Base-by-base conservation (phyloP, 2,888 invertebrate genomes). In the Achlya flavicornis region DNA sequence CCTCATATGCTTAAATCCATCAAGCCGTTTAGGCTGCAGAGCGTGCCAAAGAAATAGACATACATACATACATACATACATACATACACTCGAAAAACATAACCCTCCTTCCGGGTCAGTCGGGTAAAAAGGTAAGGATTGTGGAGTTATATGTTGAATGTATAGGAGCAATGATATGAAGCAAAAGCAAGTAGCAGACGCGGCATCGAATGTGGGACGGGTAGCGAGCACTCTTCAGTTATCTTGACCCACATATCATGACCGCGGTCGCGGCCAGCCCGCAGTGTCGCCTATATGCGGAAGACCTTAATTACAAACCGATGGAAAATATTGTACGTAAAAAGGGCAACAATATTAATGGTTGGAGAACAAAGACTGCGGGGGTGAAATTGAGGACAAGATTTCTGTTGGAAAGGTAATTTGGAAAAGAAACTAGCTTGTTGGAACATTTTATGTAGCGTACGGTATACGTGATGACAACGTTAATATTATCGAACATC, bases 161-260 rank as follows among this genome's bases (percentile, higher is more conserved):
- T 35, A 16, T 41, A 43, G 43, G 16, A 53, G 33, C 48, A 32
- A 59, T 61, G 61, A 61, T 43, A 33, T 62, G 63, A 59, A 63
- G 60, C 63, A 66, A 64, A 65, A 63, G 59, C 12, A 59, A 41
- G 57, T 60, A 60, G n/a, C 60, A 12, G 58, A 57, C 19, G 63
- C 66, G 69, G 70, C 73, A 75, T 78, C 77, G 79, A 84, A 85
- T 83, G 85, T 84, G 80, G 84, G 75, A 74, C 87, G 81, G 79
- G 68, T 77, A 73, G 69, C 71, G 70, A 76, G 76, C 75, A 75
- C 86, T 86, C 86, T 85, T 84, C 83, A 80, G 84, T 87, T 87
- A 86, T 89, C 90, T 90, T 89, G 90, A 90, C 90, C 90, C 82
- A 90, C 87, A 86, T 90, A 82, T 75, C 72, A 82, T 83, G 88